A percentile compares a stretch with the other conserved stretches of the same genome.
phyloP scores from a whole-genome alignment of 2,888 invertebrate genomes.

The Litoditis marina region DNA sequence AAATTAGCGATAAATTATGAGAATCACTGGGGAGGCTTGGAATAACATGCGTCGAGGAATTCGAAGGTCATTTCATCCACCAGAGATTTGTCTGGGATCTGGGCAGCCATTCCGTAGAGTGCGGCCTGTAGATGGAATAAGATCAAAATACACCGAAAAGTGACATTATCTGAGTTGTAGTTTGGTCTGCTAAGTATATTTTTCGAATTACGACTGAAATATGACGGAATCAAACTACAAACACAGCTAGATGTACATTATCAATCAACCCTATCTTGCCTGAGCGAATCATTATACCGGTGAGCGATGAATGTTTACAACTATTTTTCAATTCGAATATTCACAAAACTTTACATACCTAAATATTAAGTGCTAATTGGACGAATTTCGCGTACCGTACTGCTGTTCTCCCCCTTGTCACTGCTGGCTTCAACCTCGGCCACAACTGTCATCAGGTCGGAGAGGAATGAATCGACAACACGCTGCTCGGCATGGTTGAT shows the following conservation, averaged over 20 bases:
- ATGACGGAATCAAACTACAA: no score
- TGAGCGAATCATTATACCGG: no score
- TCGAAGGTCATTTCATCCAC: slow-evolving; percentile 82
- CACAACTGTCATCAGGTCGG: slow-evolving; percentile 71
- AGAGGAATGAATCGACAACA: slow-evolving; percentile 81
- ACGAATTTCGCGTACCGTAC: no score
- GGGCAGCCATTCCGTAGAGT: slow-evolving; percentile 88
- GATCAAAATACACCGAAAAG: no score
- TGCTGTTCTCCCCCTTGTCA: slow-evolving; percentile 45
- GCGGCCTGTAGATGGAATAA: slow-evolving; percentile 75
- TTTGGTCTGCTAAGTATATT: no score
- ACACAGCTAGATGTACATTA: no score
- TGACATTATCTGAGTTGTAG: no score
- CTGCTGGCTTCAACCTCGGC: slow-evolving; percentile 36
- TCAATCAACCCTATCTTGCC: no score
- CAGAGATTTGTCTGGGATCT: slow-evolving; percentile 83
- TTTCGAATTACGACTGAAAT: no score
- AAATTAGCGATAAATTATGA: no score
- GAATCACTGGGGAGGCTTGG: slow-evolving; percentile 26
- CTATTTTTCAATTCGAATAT: neutral
- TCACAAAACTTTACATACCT: neutral
- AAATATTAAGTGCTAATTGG: neutral
- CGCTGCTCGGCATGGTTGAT: slow-evolving; percentile 81
- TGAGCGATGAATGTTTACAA: no score
- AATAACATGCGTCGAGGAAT: slow-evolving; percentile 81